phyloP scores from a whole-genome alignment of 2,888 invertebrate genomes.

The Synanthedon andrenaeformis region DNA sequence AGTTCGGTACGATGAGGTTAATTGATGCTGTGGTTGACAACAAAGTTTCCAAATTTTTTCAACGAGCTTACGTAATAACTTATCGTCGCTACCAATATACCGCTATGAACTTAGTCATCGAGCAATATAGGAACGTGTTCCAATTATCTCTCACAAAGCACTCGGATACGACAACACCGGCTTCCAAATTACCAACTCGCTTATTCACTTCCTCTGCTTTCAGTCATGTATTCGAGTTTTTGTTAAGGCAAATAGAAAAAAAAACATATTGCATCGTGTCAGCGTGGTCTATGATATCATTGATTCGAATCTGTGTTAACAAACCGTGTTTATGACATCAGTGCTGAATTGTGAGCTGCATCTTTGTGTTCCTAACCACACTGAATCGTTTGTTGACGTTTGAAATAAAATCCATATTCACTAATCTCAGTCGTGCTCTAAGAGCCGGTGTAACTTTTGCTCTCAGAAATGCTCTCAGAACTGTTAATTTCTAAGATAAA shows the following conservation, averaged over 20 bases:
- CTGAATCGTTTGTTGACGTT: no score
- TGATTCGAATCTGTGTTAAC: background rate
- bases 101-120: conserved; percentile 4
- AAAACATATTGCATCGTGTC: background rate
- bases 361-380: no score
- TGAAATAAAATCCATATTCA: no score
- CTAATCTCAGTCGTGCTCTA: no score
- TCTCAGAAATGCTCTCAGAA: no score
- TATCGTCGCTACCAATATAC: conserved; percentile 1
- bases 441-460: no score
- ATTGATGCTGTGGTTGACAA: no score
- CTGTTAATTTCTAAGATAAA: no score
- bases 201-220: background rate
- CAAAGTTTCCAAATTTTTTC: no score
- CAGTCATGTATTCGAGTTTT: background rate
- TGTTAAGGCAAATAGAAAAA: background rate
- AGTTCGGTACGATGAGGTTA: no score
- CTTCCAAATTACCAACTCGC: background rate
- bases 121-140: conserved; percentile 16
- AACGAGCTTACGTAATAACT: background rate
- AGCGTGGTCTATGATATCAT: background rate
- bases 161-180: conserved; percentile 5
- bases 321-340: background rate
- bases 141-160: conserved; percentile 13
- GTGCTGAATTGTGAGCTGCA: background rate